Percentiles rank a stretch among this genome's conserved stretches.
Conservation (phyloP, 2,888 invertebrate genomes). For the Amphipyra tragopoginis region DNA sequence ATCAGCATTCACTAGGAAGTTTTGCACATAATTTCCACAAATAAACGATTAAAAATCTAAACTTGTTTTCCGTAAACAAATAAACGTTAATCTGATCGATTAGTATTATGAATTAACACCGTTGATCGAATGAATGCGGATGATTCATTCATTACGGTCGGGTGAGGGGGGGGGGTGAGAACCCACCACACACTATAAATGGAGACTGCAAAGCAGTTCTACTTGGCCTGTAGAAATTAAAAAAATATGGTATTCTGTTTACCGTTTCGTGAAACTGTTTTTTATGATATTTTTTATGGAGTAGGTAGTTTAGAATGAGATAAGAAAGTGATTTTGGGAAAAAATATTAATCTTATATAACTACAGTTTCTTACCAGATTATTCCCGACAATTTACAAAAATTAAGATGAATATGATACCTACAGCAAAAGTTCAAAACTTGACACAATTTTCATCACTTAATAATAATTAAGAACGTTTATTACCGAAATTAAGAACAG, state of each 20-base stretch:
- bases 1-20: conserved; percentile 11
- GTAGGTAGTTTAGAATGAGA: no score
- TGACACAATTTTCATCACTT: conserved; percentile 3
- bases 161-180: conserved; percentile 41
- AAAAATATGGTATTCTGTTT: conserved; percentile 5
- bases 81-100: conserved; percentile 39
- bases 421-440: not conserved
- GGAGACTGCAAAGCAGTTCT: conserved; percentile 30
- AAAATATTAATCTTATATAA: no score
- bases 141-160: conserved; percentile 76
- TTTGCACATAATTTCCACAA: conserved; percentile 22
- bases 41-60: conserved; percentile 28
- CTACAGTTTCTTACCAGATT: no score
- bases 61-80: conserved; percentile 29
- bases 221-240: conserved; percentile 6
- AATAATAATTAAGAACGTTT: conserved; percentile 16
- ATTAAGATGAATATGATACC: not conserved
- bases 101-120: conserved; percentile 48
- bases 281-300: no score
- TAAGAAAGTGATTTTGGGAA: no score
- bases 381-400: no score
- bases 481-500: conserved; percentile 17
- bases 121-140: conserved; percentile 54
- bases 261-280: not conserved
- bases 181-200: conserved; percentile 45